A percentile compares a stretch with the other conserved stretches of the same genome.
phyloP scores from a whole-genome alignment of 1,140 invertebrate species.

The Lethrus apterus region DNA sequence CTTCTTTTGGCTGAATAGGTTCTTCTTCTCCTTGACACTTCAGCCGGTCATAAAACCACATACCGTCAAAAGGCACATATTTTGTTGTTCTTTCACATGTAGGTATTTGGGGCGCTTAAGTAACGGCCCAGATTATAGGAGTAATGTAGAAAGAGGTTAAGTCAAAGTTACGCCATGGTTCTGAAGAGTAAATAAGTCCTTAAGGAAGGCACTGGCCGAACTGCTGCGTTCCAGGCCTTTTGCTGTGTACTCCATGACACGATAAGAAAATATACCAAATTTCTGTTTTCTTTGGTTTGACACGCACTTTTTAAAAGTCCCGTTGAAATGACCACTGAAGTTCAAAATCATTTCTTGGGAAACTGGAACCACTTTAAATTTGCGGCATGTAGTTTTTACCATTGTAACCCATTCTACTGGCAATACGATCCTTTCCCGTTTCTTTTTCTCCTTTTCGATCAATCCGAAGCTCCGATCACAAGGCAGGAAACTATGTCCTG shows the following conservation, averaged over 20 bases:
- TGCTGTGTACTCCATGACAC: conserved; percentile 15
- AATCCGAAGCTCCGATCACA: conserved; percentile 18
- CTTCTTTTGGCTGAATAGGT: conserved; percentile 16
- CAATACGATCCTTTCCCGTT: conserved; percentile 19
- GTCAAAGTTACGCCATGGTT: conserved; percentile 8
- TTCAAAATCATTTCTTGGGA: conserved; percentile 15
- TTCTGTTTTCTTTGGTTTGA: conserved; percentile 9
- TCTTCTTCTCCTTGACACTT: conserved; percentile 17
- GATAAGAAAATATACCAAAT: conserved; percentile 10
- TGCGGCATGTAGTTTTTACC: conserved; percentile 16
- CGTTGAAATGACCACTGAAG: conserved; percentile 15
- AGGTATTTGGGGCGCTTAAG: conserved; percentile 15
- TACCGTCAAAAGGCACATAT: conserved; percentile 16
- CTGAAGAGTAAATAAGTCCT: conserved; percentile 11
- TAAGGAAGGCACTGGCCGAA: conserved; percentile 9
- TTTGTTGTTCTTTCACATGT: conserved; percentile 18
- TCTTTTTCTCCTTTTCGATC: conserved; percentile 21
- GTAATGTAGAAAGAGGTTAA: conserved; percentile 15
- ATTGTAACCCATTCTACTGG: conserved; percentile 18
- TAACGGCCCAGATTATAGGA: conserved; percentile 17
- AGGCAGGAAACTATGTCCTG: conserved; percentile 17
- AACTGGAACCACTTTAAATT: conserved; percentile 20
- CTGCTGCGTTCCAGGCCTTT: conserved; percentile 15
- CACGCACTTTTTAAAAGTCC: conserved; percentile 16
- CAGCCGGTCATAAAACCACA: conserved; percentile 16